Evolutionary conservation across 2,113 vertebrate species (phyloP), one percentile per base, ranked within the genome.

Genomic region (Solea solea): DNA sequence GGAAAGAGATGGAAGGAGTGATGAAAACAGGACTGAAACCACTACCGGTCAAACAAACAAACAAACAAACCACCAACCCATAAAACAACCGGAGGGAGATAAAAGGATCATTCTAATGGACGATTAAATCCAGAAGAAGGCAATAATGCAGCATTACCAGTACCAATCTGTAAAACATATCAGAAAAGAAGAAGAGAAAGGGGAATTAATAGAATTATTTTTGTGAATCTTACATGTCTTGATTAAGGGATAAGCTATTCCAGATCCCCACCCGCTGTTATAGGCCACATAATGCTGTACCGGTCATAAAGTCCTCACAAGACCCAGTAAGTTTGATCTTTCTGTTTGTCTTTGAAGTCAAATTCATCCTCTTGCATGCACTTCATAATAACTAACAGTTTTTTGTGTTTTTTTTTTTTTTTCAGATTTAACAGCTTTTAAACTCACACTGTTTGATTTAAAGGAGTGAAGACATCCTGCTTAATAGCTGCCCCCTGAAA

Each of bases 381-480:
- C 49, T 46, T 25, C 15, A 14, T 68, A 14, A 78, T 76, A 70
- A 86, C 84, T 9, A 74, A 76, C 67, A 34, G 34, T 2, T 34
- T 34, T 39, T 27, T 61, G 79, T 21, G 21, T 21, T 21, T 39
- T 27, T 61, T 81, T 39, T 27, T 61, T 81, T 81, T 66, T 74
- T 81, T 76, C 77, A 39, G 39, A 53, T 55, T 80, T 46, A 85
- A 64, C 77, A 49, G 77, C 55, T 79, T 65, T 86, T 82, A 76
- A 76, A 78, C 82, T 80, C 64, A 4, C 8, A 7, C 54, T 34
- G 44, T 86, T 85, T 86, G 57, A 86, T 87, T 87, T 76, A 76
- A 58, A 65, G 60, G 58, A 75, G 65, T 45, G 58, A 78, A 71
- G 69, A 65, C 56, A 13, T 71, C 58, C 55, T 12, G 40, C 56